Evolutionary conservation across 1,140 invertebrate genomes (phyloP).

Genomic region (Lordiphosa clarofinis): DNA sequence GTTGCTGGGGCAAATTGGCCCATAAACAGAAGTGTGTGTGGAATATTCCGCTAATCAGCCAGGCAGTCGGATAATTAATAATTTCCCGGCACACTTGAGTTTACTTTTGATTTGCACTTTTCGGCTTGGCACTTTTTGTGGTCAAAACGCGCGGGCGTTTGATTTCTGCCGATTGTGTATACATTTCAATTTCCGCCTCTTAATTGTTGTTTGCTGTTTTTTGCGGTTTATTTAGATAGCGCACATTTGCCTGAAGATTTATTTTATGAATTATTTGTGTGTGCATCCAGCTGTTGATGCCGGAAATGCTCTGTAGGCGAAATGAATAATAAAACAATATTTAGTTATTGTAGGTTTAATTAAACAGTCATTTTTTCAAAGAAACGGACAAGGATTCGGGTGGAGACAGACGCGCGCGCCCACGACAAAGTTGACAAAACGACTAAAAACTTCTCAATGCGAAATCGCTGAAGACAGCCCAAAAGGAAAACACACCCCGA

Average conservation of each 20-base stretch:
- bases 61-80: conserved; percentile 49
- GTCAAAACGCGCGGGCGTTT: conserved; percentile 3
- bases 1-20: conserved; percentile 33
- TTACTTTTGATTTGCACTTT: conserved; percentile 54
- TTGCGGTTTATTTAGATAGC: conserved; percentile 17
- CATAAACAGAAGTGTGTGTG: conserved; percentile 38
- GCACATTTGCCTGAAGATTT: conserved; percentile 30
- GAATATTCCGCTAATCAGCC: conserved; percentile 26
- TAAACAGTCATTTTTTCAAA: conserved; percentile 5
- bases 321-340: conserved; percentile 52
- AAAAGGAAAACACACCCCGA: conserved; percentile 54
- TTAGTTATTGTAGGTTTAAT: conserved; percentile 36
- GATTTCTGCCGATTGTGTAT: conserved; percentile 40
- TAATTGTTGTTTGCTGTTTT: conserved; percentile 35
- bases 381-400: conserved; percentile 8
- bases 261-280: conserved; percentile 10
- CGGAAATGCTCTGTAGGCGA: conserved; percentile 60
- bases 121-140: conserved; percentile 53
- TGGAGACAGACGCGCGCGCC: conserved; percentile 19
- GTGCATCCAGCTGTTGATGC: conserved; percentile 56
- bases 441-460: conserved; percentile 46
- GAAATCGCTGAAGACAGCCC: conserved; percentile 15
- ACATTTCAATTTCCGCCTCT: conserved; percentile 57
- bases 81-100: conserved; percentile 31
- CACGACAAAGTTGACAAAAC: conserved; percentile 61